A percentile compares a stretch with the other conserved stretches of the same genome.
Evolutionary conservation across 2,888 invertebrate species (phyloP).

Genomic region (Zaprionus obscuricornis): DNA sequence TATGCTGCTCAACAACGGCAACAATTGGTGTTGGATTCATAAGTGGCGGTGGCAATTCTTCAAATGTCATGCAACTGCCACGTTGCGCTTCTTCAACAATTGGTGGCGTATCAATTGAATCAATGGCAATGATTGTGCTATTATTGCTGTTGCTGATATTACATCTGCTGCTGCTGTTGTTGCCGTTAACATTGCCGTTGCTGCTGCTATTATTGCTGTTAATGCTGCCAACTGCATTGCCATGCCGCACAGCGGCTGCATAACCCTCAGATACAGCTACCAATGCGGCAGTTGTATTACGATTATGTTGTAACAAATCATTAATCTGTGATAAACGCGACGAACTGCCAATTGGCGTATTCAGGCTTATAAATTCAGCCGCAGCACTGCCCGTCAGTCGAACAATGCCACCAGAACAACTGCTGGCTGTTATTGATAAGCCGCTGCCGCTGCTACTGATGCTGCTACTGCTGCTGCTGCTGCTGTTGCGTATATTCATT

Average conservation of each 20-base stretch:
- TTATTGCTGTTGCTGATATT: not conserved
- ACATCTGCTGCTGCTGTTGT: constrained; percentile 9
- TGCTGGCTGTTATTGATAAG: constrained; percentile 31
- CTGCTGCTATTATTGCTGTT: not conserved
- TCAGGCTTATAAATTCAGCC: constrained; percentile 73
- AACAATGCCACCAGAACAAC: constrained; percentile 24
- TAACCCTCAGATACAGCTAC: constrained; percentile 74
- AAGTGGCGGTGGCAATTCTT: constrained; percentile 61
- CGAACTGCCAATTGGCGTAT: constrained; percentile 78
- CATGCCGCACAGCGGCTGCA: constrained; percentile 21
- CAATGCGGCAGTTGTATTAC: constrained; percentile 79
- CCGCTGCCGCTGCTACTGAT: constrained; percentile 15
- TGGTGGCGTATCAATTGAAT: constrained; percentile 71
- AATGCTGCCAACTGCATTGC: constrained; percentile 23
- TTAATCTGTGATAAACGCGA: constrained; percentile 82
- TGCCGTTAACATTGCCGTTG: constrained; percentile 18
- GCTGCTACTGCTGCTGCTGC: constrained; percentile 18
- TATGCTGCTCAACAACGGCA: constrained; percentile 45
- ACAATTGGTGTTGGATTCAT: constrained; percentile 62
- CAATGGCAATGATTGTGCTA: constrained; percentile 31
- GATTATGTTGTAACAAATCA: constrained; percentile 82
- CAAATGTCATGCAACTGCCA: constrained; percentile 56
- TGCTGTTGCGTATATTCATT: constrained; percentile 44
- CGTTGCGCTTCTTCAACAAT: constrained; percentile 67
- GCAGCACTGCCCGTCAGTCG: constrained; percentile 9